These are phyloP conservation scores for Brachypteracias leptosomus DNA, from an alignment of 2,113 vertebrate genomes.

Conservation along the genomic window DNA sequence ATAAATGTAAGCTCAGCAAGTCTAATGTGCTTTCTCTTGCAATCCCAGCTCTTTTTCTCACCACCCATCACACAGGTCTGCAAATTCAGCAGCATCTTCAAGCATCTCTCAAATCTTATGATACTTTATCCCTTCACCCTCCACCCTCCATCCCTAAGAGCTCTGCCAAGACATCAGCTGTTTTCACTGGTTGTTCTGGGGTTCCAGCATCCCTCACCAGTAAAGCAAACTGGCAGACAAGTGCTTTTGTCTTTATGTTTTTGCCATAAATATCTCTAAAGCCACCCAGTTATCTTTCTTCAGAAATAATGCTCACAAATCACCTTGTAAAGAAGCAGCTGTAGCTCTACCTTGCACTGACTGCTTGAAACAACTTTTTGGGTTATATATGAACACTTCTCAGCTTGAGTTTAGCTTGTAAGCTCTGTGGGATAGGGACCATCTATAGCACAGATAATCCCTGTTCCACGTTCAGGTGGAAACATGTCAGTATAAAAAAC, in stretches of 20 bases:
- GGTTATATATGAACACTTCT: neutral
- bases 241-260: neutral
- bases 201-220: neutral
- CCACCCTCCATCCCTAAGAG: neutral
- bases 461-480: neutral
- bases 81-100: neutral
- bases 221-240: neutral
- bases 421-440: neutral
- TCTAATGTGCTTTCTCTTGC: neutral
- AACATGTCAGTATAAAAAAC: neutral
- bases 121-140: neutral
- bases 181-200: neutral
- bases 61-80: neutral
- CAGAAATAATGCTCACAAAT: neutral
- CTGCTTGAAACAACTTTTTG: neutral
- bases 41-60: neutral
- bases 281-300: neutral
- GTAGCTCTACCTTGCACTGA: neutral
- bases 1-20: neutral
- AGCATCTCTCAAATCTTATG: neutral
- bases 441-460: neutral
- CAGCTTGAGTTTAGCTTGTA: neutral
- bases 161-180: neutral
- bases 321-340: neutral
- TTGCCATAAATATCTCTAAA: neutral